phyloP scores from a whole-genome alignment of 2,888 invertebrate genomes.

The Microplitis deprimator region DNA sequence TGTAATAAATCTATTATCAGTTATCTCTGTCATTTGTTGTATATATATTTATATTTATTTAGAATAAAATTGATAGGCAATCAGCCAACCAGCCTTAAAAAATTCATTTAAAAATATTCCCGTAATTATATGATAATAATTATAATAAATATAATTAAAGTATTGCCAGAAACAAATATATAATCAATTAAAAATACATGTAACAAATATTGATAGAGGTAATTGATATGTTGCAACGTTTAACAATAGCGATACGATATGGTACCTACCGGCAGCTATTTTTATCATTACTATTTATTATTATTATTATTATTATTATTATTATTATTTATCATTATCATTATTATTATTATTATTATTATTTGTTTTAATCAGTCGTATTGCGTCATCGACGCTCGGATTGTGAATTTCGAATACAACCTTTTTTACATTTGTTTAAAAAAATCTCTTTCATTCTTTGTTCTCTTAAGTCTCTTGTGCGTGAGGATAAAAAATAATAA shows the following conservation, averaged over 20 bases:
- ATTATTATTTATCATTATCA: background rate
- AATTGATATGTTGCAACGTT: constrained; percentile 60
- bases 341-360: constrained; percentile 27
- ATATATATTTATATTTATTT: constrained; percentile 25
- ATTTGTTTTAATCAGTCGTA: constrained; percentile 29
- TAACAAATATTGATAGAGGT: constrained; percentile 43
- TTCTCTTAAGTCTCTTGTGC: constrained; percentile 12
- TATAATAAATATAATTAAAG: constrained; percentile 1
- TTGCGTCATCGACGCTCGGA: constrained; percentile 35
- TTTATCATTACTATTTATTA: constrained; percentile 34
- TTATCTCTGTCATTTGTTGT: constrained; percentile 20
- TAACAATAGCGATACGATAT: constrained; percentile 51
- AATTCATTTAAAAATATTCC: constrained; percentile 2
- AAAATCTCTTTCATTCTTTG: constrained; percentile 27
- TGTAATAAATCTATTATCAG: background rate
- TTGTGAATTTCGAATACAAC: constrained; percentile 47
- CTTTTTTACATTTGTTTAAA: constrained; percentile 34
- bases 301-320: constrained; percentile 26
- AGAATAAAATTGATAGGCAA: constrained; percentile 14
- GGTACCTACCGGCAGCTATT: constrained; percentile 44
- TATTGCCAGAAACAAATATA: constrained; percentile 2
- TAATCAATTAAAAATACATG: constrained; percentile 21
- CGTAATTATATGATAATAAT: constrained; percentile 13
- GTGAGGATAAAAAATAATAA: background rate
- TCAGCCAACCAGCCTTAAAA: constrained; percentile 14